phyloP scores from a whole-genome alignment of 2,113 vertebrate genomes.

The Lynx canadensis region DNA sequence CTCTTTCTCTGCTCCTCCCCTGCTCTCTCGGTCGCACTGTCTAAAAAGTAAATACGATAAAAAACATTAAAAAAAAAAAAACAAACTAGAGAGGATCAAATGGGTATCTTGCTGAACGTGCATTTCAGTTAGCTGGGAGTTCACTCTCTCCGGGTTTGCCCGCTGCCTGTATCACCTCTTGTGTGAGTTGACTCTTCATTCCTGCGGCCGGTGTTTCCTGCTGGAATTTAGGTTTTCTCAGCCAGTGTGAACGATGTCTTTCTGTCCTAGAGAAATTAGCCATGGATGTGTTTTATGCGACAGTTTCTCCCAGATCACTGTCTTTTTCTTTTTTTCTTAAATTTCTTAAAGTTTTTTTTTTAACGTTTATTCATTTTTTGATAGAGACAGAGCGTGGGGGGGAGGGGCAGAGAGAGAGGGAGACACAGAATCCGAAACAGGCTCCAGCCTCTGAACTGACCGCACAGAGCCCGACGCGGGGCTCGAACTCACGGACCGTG shows the following conservation, averaged over 20 bases:
- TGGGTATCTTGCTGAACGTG: neutral
- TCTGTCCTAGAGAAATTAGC: neutral
- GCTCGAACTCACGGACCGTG: no score
- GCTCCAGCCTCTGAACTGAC: no score
- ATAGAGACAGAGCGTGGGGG: no score
- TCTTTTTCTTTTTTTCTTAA: neutral
- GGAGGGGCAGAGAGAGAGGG: no score
- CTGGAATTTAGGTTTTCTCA: neutral
- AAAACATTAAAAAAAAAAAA: no score
- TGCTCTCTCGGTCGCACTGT: no score
- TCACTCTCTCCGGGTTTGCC: rapidly evolving
- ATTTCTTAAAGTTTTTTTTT: no score
- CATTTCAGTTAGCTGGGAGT: neutral
- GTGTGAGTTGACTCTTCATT: neutral
- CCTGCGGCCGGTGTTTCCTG: neutral
- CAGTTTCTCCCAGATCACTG: neutral
- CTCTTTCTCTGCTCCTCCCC: no score
- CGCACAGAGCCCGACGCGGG: no score
- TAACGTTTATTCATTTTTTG: no score
- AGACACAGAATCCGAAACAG: no score
- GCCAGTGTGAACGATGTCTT: neutral
- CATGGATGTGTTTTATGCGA: neutral
- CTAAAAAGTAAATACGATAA: no score
- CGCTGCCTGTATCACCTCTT: neutral
- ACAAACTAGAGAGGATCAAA: neutral